Evolutionary conservation across 1,140 invertebrate species (phyloP), one percentile per base, ranked within the genome.

Genomic region (Nomia melanderi): DNA sequence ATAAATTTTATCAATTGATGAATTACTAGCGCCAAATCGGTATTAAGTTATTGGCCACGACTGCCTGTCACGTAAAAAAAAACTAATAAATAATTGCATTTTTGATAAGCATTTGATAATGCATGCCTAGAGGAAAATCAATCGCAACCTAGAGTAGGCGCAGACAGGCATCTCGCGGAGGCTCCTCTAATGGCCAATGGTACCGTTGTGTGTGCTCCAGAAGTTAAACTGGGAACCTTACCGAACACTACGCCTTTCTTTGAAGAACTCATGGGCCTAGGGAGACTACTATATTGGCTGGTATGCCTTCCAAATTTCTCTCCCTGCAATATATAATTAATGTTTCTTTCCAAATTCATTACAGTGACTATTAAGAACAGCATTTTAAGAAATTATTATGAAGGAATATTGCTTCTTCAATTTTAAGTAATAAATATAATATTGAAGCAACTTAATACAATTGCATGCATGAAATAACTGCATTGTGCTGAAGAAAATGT

Each of bases 121-220:
- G 62, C 85, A 87, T 90, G 86, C 87, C 86, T 89, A 88, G 53
- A 81, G 77, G 81, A 70, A 79, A 77, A 83, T 81, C 79, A 71
- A 77, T 82, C 73, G 76, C 90, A 93, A 98, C 97, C 97, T 97
- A 98, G 92, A 93, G 97, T 97, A 79, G 97, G 97, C 85, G 97
- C 96, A 87, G 97, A 98, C 86, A 95, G 96, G 92, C 97, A 97
- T 93, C 96, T 94, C 93, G 93, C 92, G 92, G 90, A 88, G 65
- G 86, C 72, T 88, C 90, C 90, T 85, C 85, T 90, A 76, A 89
- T 67, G 75, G 86, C 86, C 83, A 91, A 87, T 67, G 88, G 89
- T 85, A 90, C 90, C 71, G 86, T 89, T 44, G 88, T 86, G 78
- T 90, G 86, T 57, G 63, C 81, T 69, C 83, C 81, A 50, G 79